Percentiles rank a stretch among this genome's conserved stretches.
These are phyloP conservation scores for Corythornis vintsioides DNA, from an alignment of 2,113 vertebrate species.

Conservation along the genomic window DNA sequence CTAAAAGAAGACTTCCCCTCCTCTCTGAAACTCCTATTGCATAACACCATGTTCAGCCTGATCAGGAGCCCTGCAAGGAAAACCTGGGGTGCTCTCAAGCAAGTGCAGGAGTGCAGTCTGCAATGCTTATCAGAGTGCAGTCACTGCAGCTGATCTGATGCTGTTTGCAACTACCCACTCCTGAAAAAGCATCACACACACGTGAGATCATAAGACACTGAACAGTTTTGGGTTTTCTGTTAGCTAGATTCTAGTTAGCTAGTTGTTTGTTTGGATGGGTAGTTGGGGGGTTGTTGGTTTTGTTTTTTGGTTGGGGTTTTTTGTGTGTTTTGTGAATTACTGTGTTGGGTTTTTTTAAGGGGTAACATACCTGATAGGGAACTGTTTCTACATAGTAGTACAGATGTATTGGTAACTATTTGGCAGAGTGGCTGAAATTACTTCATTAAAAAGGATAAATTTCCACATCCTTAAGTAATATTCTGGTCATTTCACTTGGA, in stretches of 20 bases:
- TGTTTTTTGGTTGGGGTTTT: too few relatives aligned
- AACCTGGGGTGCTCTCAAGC: background rate
- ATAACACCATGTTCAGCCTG: accelerated
- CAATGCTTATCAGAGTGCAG: background rate
- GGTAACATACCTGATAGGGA: background rate
- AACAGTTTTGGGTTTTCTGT: background rate
- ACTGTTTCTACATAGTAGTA: background rate
- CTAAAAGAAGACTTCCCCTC: background rate
- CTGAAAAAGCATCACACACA: background rate
- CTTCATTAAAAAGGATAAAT: background rate
- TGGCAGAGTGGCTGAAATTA: background rate
- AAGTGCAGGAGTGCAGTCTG: background rate
- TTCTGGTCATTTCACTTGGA: background rate
- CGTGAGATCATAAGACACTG: background rate
- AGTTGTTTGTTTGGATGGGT: background rate
- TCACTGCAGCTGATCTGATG: background rate
- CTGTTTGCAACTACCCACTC: background rate
- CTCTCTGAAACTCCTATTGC: background rate
- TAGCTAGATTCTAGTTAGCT: too few relatives aligned
- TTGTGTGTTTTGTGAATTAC: background rate
- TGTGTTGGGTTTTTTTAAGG: background rate
- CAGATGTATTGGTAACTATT: background rate
- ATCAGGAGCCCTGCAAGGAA: background rate
- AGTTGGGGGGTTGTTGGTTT: background rate
- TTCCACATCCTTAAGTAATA: background rate